Percentiles rank a stretch among this genome's conserved stretches.
Conservation (phyloP, 2,888 invertebrate species). For the Clostera curtula region DNA sequence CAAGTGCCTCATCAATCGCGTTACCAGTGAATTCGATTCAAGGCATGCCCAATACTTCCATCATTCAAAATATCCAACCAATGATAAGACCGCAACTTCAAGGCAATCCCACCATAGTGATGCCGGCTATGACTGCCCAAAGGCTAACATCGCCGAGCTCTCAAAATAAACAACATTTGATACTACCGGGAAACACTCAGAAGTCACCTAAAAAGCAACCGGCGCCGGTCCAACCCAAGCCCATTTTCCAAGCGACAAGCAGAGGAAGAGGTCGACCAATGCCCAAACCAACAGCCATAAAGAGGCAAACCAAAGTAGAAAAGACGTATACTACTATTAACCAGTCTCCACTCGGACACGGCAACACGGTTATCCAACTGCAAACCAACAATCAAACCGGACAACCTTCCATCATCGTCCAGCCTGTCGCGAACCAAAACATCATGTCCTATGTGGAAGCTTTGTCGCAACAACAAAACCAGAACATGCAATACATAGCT, state of each 20-base stretch:
- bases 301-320: conserved; percentile 65
- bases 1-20: conserved; percentile 66
- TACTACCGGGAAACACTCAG: conserved; percentile 54
- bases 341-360: conserved; percentile 57
- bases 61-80: conserved; percentile 68
- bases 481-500: conserved; percentile 85
- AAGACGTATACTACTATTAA: conserved; percentile 65
- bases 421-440: conserved; percentile 77
- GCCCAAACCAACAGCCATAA: conserved; percentile 63
- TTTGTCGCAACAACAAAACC: conserved; percentile 80
- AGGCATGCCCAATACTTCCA: conserved; percentile 61
- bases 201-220: conserved; percentile 70
- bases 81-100: conserved; percentile 68
- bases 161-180: conserved; percentile 62
- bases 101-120: conserved; percentile 63
- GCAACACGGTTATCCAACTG: conserved; percentile 72
- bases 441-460: conserved; percentile 81
- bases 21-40: conserved; percentile 67
- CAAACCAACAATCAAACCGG: conserved; percentile 72
- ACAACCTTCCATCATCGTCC: conserved; percentile 80
- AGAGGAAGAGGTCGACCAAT: conserved; percentile 62
- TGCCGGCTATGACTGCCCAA: conserved; percentile 64
- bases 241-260: conserved; percentile 62
- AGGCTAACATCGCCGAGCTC: conserved; percentile 58
- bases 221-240: conserved; percentile 62